Conservation (phyloP, 37 sponge, comb jelly and placozoan genomes). For the Sycon ciliatum region DNA sequence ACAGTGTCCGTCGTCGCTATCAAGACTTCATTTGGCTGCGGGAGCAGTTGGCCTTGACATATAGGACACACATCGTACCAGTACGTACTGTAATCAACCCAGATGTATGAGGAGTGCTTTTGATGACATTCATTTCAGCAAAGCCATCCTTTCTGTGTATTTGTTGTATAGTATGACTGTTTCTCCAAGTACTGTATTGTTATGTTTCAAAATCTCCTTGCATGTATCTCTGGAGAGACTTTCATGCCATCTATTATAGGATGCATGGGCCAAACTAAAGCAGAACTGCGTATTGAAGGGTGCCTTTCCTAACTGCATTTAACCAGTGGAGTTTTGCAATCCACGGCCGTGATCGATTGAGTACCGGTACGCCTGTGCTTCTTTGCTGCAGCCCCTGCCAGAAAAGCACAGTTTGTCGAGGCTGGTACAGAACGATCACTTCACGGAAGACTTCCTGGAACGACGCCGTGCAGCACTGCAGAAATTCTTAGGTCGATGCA, state of each 20-base stretch:
- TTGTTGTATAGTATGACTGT: neutral
- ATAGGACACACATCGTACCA: slow-evolving; percentile 56
- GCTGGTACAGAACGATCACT: slow-evolving; percentile 70
- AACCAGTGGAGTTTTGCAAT: no score
- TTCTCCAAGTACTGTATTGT: neutral
- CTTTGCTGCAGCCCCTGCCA: slow-evolving; percentile 58
- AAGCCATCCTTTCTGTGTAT: no score
- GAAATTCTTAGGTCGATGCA: slow-evolving; percentile 56
- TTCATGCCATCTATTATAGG: no score
- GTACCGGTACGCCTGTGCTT: neutral
- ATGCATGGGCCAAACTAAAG: no score
- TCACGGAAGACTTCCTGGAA: slow-evolving; percentile 50
- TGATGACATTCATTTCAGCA: no score
- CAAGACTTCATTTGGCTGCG: slow-evolving; percentile 80
- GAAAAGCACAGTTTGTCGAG: slow-evolving; percentile 63
- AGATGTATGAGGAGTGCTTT: no score
- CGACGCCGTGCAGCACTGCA: slow-evolving; percentile 59
- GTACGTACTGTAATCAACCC: no score
- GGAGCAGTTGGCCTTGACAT: slow-evolving; percentile 27
- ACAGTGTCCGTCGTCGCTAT: slow-evolving; percentile 70
- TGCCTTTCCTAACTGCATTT: no score
- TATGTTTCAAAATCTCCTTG: neutral
- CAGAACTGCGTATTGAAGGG: no score
- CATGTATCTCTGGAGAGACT: neutral
- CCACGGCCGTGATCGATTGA: no score